phyloP scores from a whole-genome alignment of 2,113 vertebrate genomes.

The Chamaea fasciata region DNA sequence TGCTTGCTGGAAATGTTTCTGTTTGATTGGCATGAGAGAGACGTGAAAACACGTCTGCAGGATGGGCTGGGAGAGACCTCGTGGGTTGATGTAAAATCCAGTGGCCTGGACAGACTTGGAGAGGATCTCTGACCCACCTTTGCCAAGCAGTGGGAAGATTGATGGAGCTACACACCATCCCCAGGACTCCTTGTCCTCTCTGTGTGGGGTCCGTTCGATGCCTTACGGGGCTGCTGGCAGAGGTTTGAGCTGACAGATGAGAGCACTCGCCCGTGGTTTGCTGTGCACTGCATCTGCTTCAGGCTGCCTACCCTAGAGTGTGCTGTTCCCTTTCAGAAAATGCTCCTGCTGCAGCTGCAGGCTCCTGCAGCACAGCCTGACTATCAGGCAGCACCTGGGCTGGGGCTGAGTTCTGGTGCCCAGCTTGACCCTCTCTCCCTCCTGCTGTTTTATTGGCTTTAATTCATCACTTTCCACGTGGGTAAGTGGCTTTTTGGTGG shows the following conservation, averaged over 20 bases:
- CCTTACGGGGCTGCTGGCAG: neutral
- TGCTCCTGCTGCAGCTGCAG: neutral
- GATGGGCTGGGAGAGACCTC: neutral
- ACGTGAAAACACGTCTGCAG: neutral
- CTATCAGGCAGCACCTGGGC: fast-evolving
- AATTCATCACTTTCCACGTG: fast-evolving
- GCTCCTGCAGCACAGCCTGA: neutral
- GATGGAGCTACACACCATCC: neutral
- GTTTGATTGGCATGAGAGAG: neutral
- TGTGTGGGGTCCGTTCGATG: neutral
- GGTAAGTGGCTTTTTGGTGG: neutral
- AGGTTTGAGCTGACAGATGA: neutral
- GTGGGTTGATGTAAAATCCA: neutral
- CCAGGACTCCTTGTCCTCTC: neutral
- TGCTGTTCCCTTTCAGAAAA: conserved; percentile 45
- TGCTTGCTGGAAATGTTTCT: neutral
- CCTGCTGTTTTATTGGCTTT: neutral
- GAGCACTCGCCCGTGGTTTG: neutral
- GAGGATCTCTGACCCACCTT: neutral
- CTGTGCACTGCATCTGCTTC: neutral
- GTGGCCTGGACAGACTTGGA: neutral
- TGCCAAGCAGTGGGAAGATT: neutral
- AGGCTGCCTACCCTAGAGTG: conserved; percentile 40
- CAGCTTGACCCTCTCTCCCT: neutral
- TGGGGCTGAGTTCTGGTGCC: neutral